Evolutionary conservation across 2,888 invertebrate genomes (phyloP).

Genomic region (Dryadula phaetusa): DNA sequence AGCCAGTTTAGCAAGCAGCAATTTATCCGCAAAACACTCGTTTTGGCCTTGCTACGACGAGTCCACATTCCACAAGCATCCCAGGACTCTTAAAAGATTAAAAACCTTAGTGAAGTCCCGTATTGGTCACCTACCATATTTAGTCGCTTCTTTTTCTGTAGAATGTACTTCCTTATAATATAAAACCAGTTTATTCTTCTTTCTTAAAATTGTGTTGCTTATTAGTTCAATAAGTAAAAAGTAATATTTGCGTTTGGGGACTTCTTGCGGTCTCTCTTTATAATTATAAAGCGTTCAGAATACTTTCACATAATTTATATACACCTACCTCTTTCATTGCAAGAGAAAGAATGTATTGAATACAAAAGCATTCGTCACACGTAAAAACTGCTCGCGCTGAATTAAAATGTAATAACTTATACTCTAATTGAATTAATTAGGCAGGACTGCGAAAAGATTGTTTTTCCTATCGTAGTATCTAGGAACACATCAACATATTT

Average conservation of each 20-base stretch:
- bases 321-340: constrained; percentile 38
- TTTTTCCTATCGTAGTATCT: constrained; percentile 54
- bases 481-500: constrained; percentile 54
- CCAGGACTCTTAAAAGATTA: constrained; percentile 70
- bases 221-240: neutral
- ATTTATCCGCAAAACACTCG: constrained; percentile 78
- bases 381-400: constrained; percentile 56
- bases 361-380: constrained; percentile 46
- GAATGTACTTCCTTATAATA: constrained; percentile 44
- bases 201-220: neutral
- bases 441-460: constrained; percentile 53
- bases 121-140: constrained; percentile 43
- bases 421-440: constrained; percentile 60
- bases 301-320: constrained; percentile 38
- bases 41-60: constrained; percentile 67
- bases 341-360: constrained; percentile 42
- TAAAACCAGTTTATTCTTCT: constrained; percentile 20
- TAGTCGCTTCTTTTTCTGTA: constrained; percentile 44
- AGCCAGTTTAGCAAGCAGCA: constrained; percentile 73
- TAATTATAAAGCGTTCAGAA: constrained; percentile 29
- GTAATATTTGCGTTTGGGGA: neutral
- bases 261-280: constrained; percentile 26
- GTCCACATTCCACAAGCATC: constrained; percentile 73
- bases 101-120: constrained; percentile 56
- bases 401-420: constrained; percentile 68